Evolutionary conservation across 2,113 vertebrate genomes (phyloP).

Genomic region (Panthera leo): DNA sequence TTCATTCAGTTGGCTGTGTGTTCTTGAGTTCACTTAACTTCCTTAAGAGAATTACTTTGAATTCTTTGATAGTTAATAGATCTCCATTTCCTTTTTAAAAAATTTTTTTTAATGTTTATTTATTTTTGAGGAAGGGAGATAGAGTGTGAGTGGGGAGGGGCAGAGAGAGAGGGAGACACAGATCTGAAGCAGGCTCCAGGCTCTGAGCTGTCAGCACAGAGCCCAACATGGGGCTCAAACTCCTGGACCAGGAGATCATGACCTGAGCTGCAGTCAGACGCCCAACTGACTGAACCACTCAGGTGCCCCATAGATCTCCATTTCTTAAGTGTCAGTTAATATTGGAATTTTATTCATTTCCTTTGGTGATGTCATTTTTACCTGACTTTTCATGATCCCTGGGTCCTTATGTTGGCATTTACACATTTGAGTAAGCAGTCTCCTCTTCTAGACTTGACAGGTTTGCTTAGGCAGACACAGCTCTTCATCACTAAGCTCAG

Average conservation of each 20-base stretch:
- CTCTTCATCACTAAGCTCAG: not conserved
- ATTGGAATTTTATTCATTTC: not conserved
- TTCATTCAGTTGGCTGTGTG: not conserved
- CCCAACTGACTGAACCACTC: no score
- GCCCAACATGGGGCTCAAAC: no score
- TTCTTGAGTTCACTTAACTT: not conserved
- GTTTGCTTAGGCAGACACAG: not conserved
- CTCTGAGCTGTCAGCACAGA: no score
- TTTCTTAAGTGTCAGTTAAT: not conserved
- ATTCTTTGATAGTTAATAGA: not conserved
- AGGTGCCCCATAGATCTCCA: not conserved
- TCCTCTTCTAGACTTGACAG: not conserved
- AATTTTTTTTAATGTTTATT: no score
- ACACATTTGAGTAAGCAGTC: not conserved
- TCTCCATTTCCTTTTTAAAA: not conserved
- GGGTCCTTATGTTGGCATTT: not conserved
- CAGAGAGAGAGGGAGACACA: no score
- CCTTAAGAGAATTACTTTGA: not conserved
- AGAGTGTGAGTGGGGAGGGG: no score
- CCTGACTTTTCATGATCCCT: not conserved
- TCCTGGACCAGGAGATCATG: no score
- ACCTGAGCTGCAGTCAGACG: no score
- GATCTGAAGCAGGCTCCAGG: no score
- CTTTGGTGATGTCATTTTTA: not conserved
- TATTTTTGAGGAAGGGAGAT: no score